Conservation (phyloP, 2,888 invertebrate species). For the Lingula anatina region DNA sequence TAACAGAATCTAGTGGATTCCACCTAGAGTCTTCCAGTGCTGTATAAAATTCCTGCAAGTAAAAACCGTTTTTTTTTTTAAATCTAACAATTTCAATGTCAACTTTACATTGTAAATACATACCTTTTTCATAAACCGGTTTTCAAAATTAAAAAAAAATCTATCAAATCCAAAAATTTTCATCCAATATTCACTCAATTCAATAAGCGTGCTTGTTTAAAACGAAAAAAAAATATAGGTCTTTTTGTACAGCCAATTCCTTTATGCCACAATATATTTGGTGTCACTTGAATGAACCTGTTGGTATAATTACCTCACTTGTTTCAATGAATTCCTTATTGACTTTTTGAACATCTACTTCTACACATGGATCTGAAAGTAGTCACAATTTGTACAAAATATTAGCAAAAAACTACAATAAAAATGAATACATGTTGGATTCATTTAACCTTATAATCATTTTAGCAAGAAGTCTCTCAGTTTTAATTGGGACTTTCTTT, state of each 20-base stretch:
- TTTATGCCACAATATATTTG: too few relatives aligned
- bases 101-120: not conserved
- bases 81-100: not conserved
- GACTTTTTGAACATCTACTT: conserved; percentile 40
- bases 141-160: too few relatives aligned
- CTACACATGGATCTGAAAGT: conserved; percentile 38
- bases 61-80: not conserved
- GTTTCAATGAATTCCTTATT: conserved; percentile 45
- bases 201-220: not conserved
- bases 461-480: too few relatives aligned
- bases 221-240: not conserved
- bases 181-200: too few relatives aligned
- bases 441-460: too few relatives aligned
- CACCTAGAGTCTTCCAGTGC: conserved; percentile 44
- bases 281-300: too few relatives aligned
- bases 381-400: too few relatives aligned
- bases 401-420: too few relatives aligned
- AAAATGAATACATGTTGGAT: too few relatives aligned
- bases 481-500: too few relatives aligned
- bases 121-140: not conserved
- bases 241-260: not conserved
- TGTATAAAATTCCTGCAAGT: conserved; percentile 40
- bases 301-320: conserved; percentile 43
- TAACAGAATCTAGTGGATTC: conserved; percentile 39
- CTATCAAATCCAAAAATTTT: too few relatives aligned